Percentiles rank a stretch among this genome's conserved stretches.
Evolutionary conservation across 2,113 vertebrate genomes (phyloP).

Genomic region (Calidris pygmaea): DNA sequence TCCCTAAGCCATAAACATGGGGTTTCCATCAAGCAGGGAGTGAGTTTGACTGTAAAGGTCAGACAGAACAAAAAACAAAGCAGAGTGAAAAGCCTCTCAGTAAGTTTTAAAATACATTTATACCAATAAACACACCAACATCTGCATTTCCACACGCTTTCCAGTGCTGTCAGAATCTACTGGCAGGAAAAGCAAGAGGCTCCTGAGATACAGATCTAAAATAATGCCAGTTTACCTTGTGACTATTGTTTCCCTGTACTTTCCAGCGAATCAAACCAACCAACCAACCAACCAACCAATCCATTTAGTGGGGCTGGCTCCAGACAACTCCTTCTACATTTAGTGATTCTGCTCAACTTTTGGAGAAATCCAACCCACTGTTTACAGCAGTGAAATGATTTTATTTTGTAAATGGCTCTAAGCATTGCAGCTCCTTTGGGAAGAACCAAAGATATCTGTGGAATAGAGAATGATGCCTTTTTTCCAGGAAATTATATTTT

Average conservation of each 20-base stretch:
- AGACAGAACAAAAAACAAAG: background rate
- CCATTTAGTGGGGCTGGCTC: background rate
- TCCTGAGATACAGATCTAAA: background rate
- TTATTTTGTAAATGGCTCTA: background rate
- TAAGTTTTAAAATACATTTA: background rate
- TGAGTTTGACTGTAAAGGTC: background rate
- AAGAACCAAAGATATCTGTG: background rate
- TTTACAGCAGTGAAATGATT: background rate
- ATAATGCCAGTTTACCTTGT: background rate
- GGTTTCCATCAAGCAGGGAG: background rate
- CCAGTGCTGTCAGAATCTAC: background rate
- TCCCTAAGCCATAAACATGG: background rate
- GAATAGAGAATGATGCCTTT: background rate
- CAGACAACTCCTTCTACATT: background rate
- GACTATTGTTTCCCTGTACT: background rate
- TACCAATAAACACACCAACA: background rate
- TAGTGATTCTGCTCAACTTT: background rate
- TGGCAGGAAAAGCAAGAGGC: background rate
- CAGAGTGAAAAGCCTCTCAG: background rate
- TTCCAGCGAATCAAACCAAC: background rate
- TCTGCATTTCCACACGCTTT: background rate
- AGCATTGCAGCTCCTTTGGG: background rate
- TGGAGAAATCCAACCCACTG: background rate
- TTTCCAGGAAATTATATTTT: background rate
- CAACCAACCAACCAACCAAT: too few species aligned